These are phyloP conservation scores for Apodemus sylvaticus DNA, from an alignment of 2,113 vertebrate species.

Conservation along the genomic window DNA sequence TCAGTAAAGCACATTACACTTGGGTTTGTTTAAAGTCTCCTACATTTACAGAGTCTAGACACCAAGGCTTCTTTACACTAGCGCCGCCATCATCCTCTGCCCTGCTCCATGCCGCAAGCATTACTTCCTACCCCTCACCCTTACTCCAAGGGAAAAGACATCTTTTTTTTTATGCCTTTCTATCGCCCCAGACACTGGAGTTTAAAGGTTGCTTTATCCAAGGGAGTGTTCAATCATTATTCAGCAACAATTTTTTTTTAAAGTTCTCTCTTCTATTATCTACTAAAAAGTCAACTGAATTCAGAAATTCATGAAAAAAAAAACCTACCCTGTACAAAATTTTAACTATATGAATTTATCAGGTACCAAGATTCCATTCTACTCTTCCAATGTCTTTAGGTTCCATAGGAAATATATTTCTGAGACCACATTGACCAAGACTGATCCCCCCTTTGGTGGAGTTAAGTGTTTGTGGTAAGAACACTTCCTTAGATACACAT, in stretches of 20 bases:
- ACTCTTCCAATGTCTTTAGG: background rate
- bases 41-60: slow-evolving; percentile 31
- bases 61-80: background rate
- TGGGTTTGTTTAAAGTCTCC: background rate
- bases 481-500: background rate
- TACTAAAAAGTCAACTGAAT: slow-evolving; percentile 30
- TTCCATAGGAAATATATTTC: background rate
- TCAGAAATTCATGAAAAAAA: slow-evolving; percentile 54
- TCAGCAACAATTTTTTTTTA: slow-evolving; percentile 2
- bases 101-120: background rate
- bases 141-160: slow-evolving; percentile 6
- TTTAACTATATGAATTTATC: slow-evolving; percentile 38
- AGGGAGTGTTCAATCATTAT: background rate
- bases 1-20: background rate
- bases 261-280: background rate
- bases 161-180: slow-evolving; percentile 42
- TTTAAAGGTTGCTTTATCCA: background rate
- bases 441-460: background rate
- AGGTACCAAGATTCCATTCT: slow-evolving; percentile 7
- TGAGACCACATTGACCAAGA: slow-evolving; percentile 47
- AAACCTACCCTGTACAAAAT: slow-evolving; percentile 36
- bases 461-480: background rate
- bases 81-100: background rate
- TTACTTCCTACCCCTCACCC: too few relatives aligned
- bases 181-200: slow-evolving; percentile 1